Evolutionary conservation across 2,797 vertebrate genomes (phyloP).

Genomic region (Rhodeus uyekii): DNA sequence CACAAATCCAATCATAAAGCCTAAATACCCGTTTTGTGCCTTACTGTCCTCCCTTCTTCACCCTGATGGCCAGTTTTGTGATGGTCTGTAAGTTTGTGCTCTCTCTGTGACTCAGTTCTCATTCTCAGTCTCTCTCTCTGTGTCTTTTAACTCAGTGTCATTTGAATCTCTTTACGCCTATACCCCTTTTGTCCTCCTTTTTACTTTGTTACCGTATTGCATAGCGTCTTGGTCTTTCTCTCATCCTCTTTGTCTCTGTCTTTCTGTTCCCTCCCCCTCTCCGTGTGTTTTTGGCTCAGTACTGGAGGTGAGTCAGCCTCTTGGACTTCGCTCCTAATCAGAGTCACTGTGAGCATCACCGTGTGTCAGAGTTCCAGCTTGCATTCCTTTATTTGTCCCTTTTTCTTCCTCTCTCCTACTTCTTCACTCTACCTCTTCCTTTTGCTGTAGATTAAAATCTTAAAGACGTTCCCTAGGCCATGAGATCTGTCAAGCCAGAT

Average conservation of each 20-base stretch:
- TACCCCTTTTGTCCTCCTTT: neutral
- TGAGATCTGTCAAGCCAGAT: slow-evolving; percentile 36
- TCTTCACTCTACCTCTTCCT: neutral
- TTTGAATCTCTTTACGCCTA: neutral
- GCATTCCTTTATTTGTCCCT: slow-evolving; percentile 19
- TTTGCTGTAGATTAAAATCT: slow-evolving; percentile 20
- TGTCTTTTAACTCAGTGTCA: neutral
- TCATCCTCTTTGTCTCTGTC: slow-evolving; percentile 4
- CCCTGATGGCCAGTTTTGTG: neutral
- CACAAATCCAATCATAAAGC: too few relatives aligned
- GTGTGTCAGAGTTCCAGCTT: slow-evolving; percentile 28
- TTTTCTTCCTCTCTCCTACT: slow-evolving; percentile 4
- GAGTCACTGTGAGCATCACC: slow-evolving; percentile 35
- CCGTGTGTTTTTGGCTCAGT: slow-evolving; percentile 19
- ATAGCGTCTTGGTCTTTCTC: slow-evolving; percentile 7
- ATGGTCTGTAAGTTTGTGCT: neutral
- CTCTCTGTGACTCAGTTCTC: neutral
- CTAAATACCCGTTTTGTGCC: neutral
- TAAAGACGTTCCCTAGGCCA: slow-evolving; percentile 14
- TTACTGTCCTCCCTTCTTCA: neutral
- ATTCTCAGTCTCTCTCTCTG: neutral
- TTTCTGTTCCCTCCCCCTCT: slow-evolving; percentile 1
- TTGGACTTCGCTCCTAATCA: slow-evolving; percentile 53
- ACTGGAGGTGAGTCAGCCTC: slow-evolving; percentile 50
- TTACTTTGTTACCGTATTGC: slow-evolving; percentile 3